Evolutionary conservation across 92 coral and sea anemone species (phyloP).

Genomic region (Zoanthus gigantus): DNA sequence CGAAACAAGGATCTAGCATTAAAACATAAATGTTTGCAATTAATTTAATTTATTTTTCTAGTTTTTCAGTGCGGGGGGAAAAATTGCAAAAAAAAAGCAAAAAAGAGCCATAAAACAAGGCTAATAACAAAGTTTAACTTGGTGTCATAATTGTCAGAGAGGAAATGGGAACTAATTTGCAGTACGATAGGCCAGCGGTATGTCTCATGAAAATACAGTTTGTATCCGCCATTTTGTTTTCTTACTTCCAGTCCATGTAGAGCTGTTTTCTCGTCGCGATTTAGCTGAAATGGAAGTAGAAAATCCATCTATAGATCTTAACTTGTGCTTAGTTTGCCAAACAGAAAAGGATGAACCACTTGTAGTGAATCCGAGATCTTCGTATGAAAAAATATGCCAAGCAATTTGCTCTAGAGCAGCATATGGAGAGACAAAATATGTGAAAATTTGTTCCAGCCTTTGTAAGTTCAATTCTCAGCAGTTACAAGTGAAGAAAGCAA

Average conservation of each 20-base stretch:
- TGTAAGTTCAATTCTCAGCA: neutral
- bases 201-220: too few species aligned
- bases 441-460: neutral
- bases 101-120: too few species aligned
- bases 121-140: too few species aligned
- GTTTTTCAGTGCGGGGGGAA: too few species aligned
- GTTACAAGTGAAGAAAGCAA: neutral
- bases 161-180: too few species aligned
- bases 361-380: neutral
- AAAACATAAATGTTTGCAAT: too few species aligned
- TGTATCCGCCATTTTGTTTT: too few species aligned
- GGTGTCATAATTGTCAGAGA: too few species aligned
- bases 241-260: conserved; percentile 42
- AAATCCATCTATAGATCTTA: neutral
- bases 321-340: neutral
- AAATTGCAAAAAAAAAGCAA: too few species aligned
- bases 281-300: neutral
- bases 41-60: too few species aligned
- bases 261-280: neutral
- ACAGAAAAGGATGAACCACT: neutral
- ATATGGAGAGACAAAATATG: conserved; percentile 31
- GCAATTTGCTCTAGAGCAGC: conserved; percentile 32
- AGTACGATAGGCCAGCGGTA: too few species aligned
- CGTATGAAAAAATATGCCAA: conserved; percentile 40
- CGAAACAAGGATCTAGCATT: too few species aligned